phyloP scores from a whole-genome alignment of 2,113 vertebrate genomes.

The Eptesicus fuscus region DNA sequence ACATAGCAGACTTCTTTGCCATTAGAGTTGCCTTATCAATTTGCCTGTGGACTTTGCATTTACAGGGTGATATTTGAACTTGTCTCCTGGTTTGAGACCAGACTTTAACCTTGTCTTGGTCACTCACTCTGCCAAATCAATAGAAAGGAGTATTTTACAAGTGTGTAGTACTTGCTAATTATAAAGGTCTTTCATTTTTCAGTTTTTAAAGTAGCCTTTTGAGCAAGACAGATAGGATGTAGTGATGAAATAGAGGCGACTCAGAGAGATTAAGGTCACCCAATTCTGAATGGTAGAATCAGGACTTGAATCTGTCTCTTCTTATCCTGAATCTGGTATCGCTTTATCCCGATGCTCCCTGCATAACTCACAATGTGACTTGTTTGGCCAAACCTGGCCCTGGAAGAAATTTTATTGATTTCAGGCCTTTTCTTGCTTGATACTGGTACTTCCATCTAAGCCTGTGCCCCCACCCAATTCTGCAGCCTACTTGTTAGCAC shows the following conservation, averaged over 20 bases:
- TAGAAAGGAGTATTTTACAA: neutral
- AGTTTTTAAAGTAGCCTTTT: neutral
- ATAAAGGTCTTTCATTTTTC: neutral
- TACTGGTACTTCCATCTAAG: neutral
- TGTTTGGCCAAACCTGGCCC: neutral
- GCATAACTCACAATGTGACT: neutral
- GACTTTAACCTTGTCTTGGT: neutral
- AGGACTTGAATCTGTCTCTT: neutral
- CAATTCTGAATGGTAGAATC: neutral
- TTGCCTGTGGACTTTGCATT: neutral
- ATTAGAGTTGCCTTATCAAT: neutral
- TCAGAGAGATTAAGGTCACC: neutral
- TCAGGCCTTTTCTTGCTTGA: neutral
- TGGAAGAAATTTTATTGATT: neutral
- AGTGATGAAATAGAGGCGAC: neutral
- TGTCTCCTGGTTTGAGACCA: neutral
- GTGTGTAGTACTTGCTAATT: neutral
- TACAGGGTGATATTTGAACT: neutral
- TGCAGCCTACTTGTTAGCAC: neutral
- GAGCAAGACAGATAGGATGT: neutral
- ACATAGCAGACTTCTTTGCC: neutral
- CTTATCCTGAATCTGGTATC: neutral
- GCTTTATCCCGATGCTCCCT: neutral
- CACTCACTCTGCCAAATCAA: neutral
- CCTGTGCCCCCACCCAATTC: neutral